Base-by-base conservation (phyloP, 2,797 vertebrate genomes). In the Babyrousa celebensis region DNA sequence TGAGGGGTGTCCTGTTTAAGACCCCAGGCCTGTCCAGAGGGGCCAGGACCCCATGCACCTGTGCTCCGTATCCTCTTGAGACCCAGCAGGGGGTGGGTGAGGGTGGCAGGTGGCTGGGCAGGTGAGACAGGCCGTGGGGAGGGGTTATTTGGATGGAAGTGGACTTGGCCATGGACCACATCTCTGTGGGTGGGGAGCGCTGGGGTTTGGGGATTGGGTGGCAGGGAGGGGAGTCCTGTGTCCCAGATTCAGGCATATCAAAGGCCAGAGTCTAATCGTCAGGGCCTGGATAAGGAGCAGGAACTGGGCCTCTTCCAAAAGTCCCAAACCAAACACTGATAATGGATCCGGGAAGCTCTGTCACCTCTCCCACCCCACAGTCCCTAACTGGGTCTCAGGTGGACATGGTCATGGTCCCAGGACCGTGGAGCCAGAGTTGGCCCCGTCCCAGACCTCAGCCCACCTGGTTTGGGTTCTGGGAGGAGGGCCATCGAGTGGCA, bases 291-390 rank as follows among this genome's bases (percentile, higher is more conserved):
- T 97, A 97, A 97, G 89, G 71, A 94, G 43, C 65, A 87, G 85
- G 89, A 94, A 85, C 85, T 1, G 1, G 18, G 27, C 58, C 79
- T 80, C 27, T 63, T 92, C 70, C 52, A 8, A 54, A 74, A 96
- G 86, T 60, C 62, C 95, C 93, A 94, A 89, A 95, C 67, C 86
- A 97, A 98, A 97, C 77, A 96, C n/a, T n/a, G 94, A 75, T 95
- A 96, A 78, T 17, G 71, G 79, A 23, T 25, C 21, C n/a, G 1
- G 78, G 58, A 87, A 29, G 7, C 15, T 71, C 56, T 3, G 3
- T 65, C 68, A 43, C 36, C 58, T 54, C 6, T 40, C 48, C n/a
- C 1, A 1, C 4, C 15, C 5, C 4, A 1, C 1, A 12, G 58
- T 4, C 65, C n/a, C 67, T 67, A 75, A 60, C 12, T 14, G 60